A percentile compares a stretch with the other conserved stretches of the same genome.
Conservation (phyloP, 1,140 invertebrate species). For the Tribolium castaneum region DNA sequence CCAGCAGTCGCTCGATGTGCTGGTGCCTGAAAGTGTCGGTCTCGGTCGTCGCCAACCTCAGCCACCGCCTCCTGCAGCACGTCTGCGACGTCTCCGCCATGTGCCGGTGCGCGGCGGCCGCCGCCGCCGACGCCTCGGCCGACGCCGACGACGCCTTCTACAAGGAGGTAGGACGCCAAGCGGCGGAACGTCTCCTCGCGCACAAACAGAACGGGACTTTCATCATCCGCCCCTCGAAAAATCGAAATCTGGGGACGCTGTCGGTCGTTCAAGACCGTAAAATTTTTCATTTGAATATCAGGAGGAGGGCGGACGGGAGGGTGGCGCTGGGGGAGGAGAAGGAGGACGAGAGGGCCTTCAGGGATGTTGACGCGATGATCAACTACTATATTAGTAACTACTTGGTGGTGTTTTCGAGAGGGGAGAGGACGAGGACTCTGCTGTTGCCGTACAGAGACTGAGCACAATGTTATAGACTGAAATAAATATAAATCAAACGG, state of each 20-base stretch:
- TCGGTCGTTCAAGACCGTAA: conserved; percentile 58
- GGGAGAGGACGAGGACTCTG: conserved; percentile 53
- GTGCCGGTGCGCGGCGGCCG: background rate
- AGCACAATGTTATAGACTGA: background rate
- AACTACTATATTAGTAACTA: conserved; percentile 63
- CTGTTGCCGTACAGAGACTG: conserved; percentile 62
- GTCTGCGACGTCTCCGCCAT: background rate
- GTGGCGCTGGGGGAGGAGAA: conserved; percentile 60
- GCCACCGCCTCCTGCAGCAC: conserved; percentile 29
- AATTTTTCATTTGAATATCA: conserved; percentile 60
- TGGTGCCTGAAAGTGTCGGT: conserved; percentile 53
- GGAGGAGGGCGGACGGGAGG: conserved; percentile 53
- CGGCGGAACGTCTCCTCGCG: conserved; percentile 56
- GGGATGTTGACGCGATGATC: conserved; percentile 58
- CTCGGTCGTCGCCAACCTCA: conserved; percentile 49
- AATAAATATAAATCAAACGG: no score
- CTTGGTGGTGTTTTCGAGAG: conserved; percentile 58
- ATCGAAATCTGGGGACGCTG: conserved; percentile 55
- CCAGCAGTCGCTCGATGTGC: conserved; percentile 17
- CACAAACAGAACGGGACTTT: conserved; percentile 60
- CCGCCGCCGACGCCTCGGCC: background rate
- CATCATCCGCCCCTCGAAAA: conserved; percentile 59
- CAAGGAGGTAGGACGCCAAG: conserved; percentile 56
- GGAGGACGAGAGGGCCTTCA: conserved; percentile 58
- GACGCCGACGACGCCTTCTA: conserved; percentile 54